A percentile compares a stretch with the other conserved stretches of the same genome.
These are phyloP conservation scores for Drosophila lacertosa DNA, from an alignment of 1,140 invertebrate species.

Conservation along the genomic window DNA sequence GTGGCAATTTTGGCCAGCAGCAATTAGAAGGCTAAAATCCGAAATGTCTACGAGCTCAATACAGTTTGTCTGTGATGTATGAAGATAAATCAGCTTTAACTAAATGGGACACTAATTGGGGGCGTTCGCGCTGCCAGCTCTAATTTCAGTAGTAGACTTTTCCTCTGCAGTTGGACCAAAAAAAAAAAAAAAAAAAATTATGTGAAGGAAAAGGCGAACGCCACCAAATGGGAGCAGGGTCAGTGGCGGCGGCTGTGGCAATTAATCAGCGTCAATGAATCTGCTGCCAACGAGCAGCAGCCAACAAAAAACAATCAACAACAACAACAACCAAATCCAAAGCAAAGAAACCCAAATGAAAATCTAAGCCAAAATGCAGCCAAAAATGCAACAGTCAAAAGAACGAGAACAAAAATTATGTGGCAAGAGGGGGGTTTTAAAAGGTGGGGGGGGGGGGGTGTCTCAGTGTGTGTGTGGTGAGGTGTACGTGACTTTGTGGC, in stretches of 20 bases:
- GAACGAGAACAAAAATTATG: slow-evolving; percentile 10
- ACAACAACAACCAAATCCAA: slow-evolving; percentile 1
- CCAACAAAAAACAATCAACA: slow-evolving; percentile 13
- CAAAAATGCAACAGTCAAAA: slow-evolving; percentile 11
- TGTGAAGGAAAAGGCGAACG: not conserved
- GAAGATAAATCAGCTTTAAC: not conserved
- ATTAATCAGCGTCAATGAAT: slow-evolving; percentile 40
- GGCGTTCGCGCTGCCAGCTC: not conserved
- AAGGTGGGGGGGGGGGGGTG: too few relatives aligned
- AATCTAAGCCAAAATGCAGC: slow-evolving; percentile 19
- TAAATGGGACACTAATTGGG: slow-evolving; percentile 9
- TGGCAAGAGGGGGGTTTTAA: too few relatives aligned
- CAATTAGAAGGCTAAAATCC: not conserved
- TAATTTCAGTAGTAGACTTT: not conserved
- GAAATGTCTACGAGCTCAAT: not conserved
- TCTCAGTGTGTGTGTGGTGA: too few relatives aligned
- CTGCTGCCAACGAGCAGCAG: slow-evolving; percentile 21
- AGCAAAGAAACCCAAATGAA: too few relatives aligned
- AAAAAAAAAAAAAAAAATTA: too few relatives aligned
- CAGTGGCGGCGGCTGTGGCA: slow-evolving; percentile 25
- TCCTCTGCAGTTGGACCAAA: not conserved
- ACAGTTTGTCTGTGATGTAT: not conserved
- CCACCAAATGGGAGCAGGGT: slow-evolving; percentile 33
- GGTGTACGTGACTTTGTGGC: not conserved
- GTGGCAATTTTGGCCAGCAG: not conserved